A percentile compares a stretch with the other conserved stretches of the same genome.
phyloP scores from a whole-genome alignment of 2,797 vertebrate species.

The Glossophaga mutica region DNA sequence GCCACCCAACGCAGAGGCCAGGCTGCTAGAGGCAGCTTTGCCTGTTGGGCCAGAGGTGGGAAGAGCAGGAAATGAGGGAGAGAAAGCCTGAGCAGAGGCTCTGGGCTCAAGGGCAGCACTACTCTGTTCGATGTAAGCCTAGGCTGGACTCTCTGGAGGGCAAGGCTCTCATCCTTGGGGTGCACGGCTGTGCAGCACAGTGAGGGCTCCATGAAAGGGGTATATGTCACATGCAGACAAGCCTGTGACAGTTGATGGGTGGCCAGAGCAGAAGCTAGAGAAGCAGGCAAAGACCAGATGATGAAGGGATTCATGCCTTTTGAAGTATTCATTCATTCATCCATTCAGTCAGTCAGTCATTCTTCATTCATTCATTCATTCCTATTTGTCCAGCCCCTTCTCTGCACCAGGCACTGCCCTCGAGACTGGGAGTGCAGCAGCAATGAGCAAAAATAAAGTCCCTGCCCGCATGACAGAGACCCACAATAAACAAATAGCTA shows the following conservation, averaged over 20 bases:
- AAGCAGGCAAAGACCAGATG: not conserved
- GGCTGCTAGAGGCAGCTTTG: not conserved
- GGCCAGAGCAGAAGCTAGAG: not conserved
- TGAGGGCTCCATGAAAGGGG: not conserved
- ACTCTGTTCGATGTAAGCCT: accelerated
- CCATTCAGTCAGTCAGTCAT: not conserved
- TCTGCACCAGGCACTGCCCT: not conserved
- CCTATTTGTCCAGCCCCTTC: not conserved
- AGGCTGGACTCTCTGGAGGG: not conserved
- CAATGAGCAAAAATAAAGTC: not conserved
- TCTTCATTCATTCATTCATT: not conserved
- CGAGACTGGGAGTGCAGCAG: accelerated
- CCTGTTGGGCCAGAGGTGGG: not conserved
- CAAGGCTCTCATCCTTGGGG: not conserved
- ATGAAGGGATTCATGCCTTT: not conserved
- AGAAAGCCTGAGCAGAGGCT: not conserved
- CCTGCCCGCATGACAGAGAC: not conserved
- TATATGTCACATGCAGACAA: not conserved
- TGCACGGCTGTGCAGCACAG: not conserved
- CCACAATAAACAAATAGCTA: not conserved
- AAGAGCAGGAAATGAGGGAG: not conserved
- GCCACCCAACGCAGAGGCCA: not conserved
- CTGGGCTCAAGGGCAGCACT: not conserved
- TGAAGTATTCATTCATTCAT: not conserved
- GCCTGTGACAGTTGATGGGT: too few species aligned